phyloP scores from a whole-genome alignment of 2,797 vertebrate genomes.

The Gastrophryne carolinensis region DNA sequence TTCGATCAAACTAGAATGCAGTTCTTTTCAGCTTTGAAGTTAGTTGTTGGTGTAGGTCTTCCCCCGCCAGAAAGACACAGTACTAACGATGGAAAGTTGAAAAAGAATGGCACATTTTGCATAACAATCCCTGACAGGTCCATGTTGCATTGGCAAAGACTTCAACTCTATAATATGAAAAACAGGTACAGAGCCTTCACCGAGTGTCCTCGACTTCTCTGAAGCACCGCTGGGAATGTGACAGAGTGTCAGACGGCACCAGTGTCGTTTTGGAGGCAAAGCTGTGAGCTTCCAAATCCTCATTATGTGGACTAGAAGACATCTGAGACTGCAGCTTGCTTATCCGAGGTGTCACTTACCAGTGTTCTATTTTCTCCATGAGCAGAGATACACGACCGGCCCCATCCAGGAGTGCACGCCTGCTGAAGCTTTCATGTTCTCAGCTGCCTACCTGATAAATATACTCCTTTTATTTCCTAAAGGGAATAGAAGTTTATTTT shows the following conservation, averaged over 20 bases:
- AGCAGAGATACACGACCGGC: not conserved
- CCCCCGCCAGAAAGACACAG: not conserved
- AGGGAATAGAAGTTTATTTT: too few species aligned
- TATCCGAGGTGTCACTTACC: conserved; percentile 12
- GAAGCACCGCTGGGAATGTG: conserved; percentile 27
- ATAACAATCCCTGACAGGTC: not conserved
- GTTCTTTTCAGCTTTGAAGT: too few species aligned
- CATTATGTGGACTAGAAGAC: conserved; percentile 32
- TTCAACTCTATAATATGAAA: not conserved
- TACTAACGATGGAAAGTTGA: not conserved
- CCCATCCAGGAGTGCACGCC: not conserved
- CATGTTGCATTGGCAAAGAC: not conserved
- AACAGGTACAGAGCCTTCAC: not conserved
- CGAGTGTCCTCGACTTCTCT: conserved; percentile 23
- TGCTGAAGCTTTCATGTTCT: not conserved
- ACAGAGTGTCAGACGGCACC: conserved; percentile 35
- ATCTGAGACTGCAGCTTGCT: conserved; percentile 23
- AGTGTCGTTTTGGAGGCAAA: not conserved
- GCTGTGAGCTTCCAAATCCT: not conserved
- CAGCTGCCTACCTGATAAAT: not conserved
- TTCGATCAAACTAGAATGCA: too few species aligned
- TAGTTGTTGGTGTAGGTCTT: too few species aligned
- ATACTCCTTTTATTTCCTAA: too few species aligned
- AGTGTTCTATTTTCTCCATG: conserved; percentile 4
- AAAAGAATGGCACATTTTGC: not conserved